These are phyloP conservation scores for Drosophila buzzatii DNA, from an alignment of 2,888 invertebrate genomes.

Conservation along the genomic window DNA sequence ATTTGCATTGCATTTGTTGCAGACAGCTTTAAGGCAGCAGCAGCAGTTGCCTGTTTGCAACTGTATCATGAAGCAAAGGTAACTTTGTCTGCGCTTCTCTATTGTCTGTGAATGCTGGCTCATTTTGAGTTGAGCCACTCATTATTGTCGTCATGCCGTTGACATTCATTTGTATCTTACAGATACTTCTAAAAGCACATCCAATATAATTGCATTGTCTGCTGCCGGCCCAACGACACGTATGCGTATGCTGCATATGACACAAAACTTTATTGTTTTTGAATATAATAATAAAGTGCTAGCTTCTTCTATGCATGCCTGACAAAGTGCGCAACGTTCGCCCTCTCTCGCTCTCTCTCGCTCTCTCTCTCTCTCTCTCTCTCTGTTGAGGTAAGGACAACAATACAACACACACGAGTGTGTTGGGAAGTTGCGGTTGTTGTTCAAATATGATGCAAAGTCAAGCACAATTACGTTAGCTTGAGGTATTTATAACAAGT, in stretches of 20 bases:
- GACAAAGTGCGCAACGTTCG: conserved; percentile 1
- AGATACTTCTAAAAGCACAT: conserved; percentile 43
- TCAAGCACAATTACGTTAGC: conserved; percentile 59
- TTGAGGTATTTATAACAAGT: conserved; percentile 34
- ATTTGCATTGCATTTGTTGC: neutral
- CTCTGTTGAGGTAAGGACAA: neutral
- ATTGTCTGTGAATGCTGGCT: conserved; percentile 18
- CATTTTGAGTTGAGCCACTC: conserved; percentile 29
- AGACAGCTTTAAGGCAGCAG: conserved; percentile 6
- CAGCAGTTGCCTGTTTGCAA: neutral
- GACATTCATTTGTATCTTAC: conserved; percentile 62
- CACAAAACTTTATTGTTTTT: conserved; percentile 63
- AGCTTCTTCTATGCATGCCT: neutral
- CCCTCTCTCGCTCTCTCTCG: neutral
- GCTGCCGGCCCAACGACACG: conserved; percentile 23
- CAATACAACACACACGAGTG: no score
- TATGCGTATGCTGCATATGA: conserved; percentile 33
- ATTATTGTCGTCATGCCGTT: conserved; percentile 54
- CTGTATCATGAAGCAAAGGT: neutral
- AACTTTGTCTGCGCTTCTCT: conserved; percentile 7
- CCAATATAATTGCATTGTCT: conserved; percentile 58
- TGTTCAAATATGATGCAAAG: conserved; percentile 48
- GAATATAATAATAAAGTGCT: conserved; percentile 39
- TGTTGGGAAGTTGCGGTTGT: conserved; percentile 1
- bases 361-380: no score